Base-by-base conservation (phyloP, 2,888 invertebrate species). In the Liodrosophila aerea region DNA sequence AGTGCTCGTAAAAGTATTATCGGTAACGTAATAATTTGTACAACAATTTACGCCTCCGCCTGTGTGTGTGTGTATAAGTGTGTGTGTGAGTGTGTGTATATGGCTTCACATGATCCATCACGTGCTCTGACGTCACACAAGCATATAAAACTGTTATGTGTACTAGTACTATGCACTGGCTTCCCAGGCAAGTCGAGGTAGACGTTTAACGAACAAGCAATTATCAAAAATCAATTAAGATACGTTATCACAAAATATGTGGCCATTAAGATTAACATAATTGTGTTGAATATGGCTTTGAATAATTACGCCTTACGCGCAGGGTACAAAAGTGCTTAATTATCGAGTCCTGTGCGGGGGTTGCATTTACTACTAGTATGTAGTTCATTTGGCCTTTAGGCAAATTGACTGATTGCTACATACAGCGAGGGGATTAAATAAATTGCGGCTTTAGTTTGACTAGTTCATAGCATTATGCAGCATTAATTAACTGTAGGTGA, bases 171-270 rank as follows among this genome's bases (percentile, higher is more conserved):
- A 30, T 47, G 36, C 64, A 43, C 46, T 57, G 54, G 43, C 11
- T 54, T 41, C 12, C 47, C 5, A 33, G 50, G 61, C 58, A 45
- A 67, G 37, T 58, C 39, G 40, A 49, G 60, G 59, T 67, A 16
- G 51, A 53, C 52, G 47, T 66, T 67, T 59, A 82, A 64, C 59
- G 51, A 36, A 18, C 37, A 4, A 49, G 36, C 58, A 76, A 71
- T 85, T 86, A 82, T 85, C 83, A 67, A 64, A 70, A 72, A 70
- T 76, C 86, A 85, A 83, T 85, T 82, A 73, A 85, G 83, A 83
- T 86, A 86, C 11, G 51, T 68, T 73, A 85, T 86, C 86, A 37
- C 45, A 18, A 56, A 51, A 57, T 57, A 59, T 67, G 66, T 63
- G 61, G 76, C 69, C 56, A 86, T 84, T 81, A 81, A 64, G 69